Evolutionary conservation across 2,888 invertebrate species (phyloP).

Genomic region (Lordiphosa andalusiaca): DNA sequence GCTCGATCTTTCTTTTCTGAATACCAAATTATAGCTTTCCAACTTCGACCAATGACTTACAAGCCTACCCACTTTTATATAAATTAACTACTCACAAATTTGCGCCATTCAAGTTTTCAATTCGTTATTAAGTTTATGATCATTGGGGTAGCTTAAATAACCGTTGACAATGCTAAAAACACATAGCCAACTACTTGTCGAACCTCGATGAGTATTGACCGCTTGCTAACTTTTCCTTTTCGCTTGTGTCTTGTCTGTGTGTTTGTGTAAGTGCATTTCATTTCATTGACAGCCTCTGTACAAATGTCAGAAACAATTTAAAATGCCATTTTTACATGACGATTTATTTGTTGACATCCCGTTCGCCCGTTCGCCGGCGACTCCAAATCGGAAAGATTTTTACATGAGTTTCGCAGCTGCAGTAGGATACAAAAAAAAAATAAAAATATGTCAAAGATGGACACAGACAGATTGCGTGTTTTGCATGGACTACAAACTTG

Average conservation of each 20-base stretch:
- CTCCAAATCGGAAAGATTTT: slow-evolving; percentile 38
- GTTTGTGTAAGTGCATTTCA: slow-evolving; percentile 60
- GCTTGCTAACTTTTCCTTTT: slow-evolving; percentile 11
- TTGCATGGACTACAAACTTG: slow-evolving; percentile 22
- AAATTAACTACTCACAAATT: slow-evolving; percentile 23
- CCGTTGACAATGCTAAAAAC: too few species aligned
- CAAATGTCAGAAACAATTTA: slow-evolving; percentile 78
- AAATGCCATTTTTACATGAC: slow-evolving; percentile 77
- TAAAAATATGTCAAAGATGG: slow-evolving; percentile 49
- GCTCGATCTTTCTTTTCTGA: too few species aligned
- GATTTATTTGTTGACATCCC: slow-evolving; percentile 76
- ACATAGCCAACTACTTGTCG: background rate
- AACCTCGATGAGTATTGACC: slow-evolving; percentile 7
- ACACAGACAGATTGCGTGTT: slow-evolving; percentile 64
- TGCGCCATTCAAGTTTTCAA: slow-evolving; percentile 24
- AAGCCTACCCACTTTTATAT: background rate
- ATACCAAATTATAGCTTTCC: too few species aligned
- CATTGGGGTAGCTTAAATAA: slow-evolving; percentile 2
- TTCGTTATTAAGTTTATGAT: slow-evolving; percentile 30
- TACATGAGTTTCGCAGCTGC: slow-evolving; percentile 43
- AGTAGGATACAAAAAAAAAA: background rate
- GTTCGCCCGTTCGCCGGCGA: slow-evolving; percentile 38
- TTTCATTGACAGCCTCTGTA: slow-evolving; percentile 69
- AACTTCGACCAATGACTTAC: too few species aligned
- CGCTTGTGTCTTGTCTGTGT: slow-evolving; percentile 1